Evolutionary conservation across 2,113 vertebrate species (phyloP), one percentile per base, ranked within the genome.

Genomic region (Rhombomys opimus): DNA sequence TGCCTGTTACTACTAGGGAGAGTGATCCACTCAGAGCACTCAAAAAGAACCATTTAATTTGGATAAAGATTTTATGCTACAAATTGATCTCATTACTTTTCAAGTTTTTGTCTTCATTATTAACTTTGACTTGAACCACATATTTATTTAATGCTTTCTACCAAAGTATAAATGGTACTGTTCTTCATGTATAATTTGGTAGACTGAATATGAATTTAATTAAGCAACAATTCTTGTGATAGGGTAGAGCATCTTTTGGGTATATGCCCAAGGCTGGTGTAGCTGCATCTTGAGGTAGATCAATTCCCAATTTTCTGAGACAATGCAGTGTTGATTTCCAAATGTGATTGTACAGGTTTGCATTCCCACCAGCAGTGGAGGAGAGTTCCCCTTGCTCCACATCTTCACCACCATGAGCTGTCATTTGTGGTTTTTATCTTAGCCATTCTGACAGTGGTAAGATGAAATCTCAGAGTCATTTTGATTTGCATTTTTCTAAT

Each of bases 101-200:
- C 76, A 92, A n/a, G 27, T 54, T 84, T 93, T 65, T 93, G 7
- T 87, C 38, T 81, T 95, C n/a, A 72, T 76, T 96, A 68, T 68
- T 87, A 86, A 14, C 12, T 7, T 87, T 89, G 52, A n/a, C 90
- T 22, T 63, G 23, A 78, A 77, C 61, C 11, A 90, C 80, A 61
- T 10, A 87, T 80, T 61, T 11, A 73, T 87, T 76, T n/a, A 41
- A 75, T 89, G 22, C 7, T 89, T 95, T 95, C 38, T 91, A 65
- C 13, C 38, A 27, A 87, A 38, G 46, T 87, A 23, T 41, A 93
- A 91, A 30, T 81, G 57, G 17, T 89, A 17, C 32, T 91, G 5
- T 89, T 94, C 89, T 27, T 86, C 59, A n/a, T 52, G 50, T 70
- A 50, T 91, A 78, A 35, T 67, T 96, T 20, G 0, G 13, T 13